Evolutionary conservation across 1,140 invertebrate genomes (phyloP).

Genomic region (Venturia canescens): DNA sequence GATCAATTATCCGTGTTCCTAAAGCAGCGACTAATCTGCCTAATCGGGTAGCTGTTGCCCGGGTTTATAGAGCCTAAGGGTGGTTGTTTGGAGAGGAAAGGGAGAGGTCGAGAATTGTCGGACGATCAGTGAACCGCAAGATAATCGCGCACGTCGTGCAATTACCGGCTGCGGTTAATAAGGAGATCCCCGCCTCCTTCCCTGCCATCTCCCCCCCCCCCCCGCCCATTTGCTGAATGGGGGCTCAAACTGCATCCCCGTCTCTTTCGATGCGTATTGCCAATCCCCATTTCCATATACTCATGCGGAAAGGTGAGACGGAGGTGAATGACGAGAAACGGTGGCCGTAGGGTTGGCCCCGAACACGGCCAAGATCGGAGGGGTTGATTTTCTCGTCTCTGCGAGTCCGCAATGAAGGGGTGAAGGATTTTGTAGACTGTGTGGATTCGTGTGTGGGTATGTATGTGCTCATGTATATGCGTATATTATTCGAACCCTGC

Average conservation of each 20-base stretch:
- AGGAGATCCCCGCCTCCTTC: constrained; percentile 61
- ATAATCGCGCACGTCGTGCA: constrained; percentile 66
- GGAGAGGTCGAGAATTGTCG: constrained; percentile 17
- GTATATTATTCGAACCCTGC: background rate
- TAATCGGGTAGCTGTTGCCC: constrained; percentile 54
- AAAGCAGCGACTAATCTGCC: constrained; percentile 66
- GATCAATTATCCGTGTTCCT: constrained; percentile 61
- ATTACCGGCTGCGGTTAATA: constrained; percentile 71
- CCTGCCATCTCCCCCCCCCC: no score
- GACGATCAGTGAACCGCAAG: constrained; percentile 62
- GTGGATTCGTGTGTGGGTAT: background rate
- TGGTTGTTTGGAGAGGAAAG: background rate
- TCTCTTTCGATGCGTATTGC: background rate
- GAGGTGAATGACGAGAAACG: constrained; percentile 11
- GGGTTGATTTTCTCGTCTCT: constrained; percentile 25
- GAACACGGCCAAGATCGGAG: constrained; percentile 33
- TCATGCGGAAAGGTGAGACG: constrained; percentile 35
- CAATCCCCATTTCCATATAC: background rate
- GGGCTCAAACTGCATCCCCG: constrained; percentile 53
- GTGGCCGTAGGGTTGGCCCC: background rate
- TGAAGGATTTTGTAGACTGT: background rate
- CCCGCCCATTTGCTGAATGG: no score
- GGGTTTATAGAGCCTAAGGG: background rate
- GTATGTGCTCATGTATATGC: background rate
- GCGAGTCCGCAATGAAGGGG: constrained; percentile 1